Conservation (phyloP, 2,888 invertebrate genomes). For the Blomia tropicalis region DNA sequence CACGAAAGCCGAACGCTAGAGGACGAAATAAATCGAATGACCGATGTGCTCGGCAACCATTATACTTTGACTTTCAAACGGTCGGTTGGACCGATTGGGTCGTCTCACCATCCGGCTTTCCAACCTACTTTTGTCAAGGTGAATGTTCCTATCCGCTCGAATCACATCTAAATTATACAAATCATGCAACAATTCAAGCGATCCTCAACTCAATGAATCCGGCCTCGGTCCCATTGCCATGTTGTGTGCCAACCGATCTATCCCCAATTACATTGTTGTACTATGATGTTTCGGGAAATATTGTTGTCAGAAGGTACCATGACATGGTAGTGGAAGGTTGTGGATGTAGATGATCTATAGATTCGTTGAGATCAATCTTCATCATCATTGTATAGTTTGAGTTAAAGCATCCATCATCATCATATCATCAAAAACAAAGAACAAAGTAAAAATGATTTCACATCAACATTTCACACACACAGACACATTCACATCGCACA, state of each 20-base stretch:
- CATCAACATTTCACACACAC: too few species aligned
- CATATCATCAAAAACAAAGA: too few species aligned
- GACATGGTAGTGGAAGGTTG: conserved; percentile 97
- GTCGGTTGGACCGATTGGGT: conserved; percentile 99
- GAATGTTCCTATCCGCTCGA: conserved; percentile 85
- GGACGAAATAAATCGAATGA: conserved; percentile 38
- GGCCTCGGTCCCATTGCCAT: conserved; percentile 75
- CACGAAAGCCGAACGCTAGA: conserved; percentile 19
- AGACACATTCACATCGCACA: too few species aligned
- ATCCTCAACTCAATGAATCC: conserved; percentile 86
- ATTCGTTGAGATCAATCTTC: too few species aligned
- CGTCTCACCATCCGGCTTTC: conserved; percentile 85
- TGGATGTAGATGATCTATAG: conserved; percentile 71
- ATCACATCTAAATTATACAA: conserved; percentile 86
- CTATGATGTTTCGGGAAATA: conserved; percentile 79
- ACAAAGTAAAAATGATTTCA: too few species aligned
- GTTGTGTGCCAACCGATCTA: conserved; percentile 89
- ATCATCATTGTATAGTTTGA: too few species aligned
- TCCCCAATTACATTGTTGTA: conserved; percentile 90
- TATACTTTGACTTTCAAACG: conserved; percentile 87
- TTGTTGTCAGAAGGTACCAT: conserved; percentile 93
- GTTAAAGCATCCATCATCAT: too few species aligned
- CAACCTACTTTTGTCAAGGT: conserved; percentile 88
- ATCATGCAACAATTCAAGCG: conserved; percentile 95
- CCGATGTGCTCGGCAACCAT: conserved; percentile 65